A percentile compares a stretch with the other conserved stretches of the same genome.
phyloP scores from a whole-genome alignment of 2,113 vertebrate species.

The Trogon surrucura region DNA sequence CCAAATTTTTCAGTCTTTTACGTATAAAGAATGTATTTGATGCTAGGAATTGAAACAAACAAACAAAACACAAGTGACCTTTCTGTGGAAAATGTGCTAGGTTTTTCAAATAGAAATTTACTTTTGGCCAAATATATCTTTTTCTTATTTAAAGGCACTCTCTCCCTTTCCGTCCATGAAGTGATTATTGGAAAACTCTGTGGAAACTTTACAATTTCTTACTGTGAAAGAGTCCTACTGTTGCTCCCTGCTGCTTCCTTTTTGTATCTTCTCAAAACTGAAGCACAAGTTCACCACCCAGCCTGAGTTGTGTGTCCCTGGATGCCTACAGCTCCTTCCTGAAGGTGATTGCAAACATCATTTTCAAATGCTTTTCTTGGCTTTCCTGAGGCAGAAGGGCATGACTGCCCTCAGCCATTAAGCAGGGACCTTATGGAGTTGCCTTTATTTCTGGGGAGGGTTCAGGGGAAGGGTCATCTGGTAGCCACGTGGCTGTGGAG shows the following conservation, averaged over 20 bases:
- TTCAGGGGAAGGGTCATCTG: neutral
- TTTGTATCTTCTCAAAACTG: neutral
- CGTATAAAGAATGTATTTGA: neutral
- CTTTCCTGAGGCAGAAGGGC: neutral
- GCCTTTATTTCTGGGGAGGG: neutral
- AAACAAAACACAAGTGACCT: neutral
- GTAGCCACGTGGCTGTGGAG: neutral
- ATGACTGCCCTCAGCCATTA: neutral
- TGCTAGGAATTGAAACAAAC: neutral
- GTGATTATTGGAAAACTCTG: neutral
- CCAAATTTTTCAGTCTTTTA: neutral
- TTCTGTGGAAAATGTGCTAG: neutral
- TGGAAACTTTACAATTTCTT: neutral
- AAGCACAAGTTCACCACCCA: neutral
- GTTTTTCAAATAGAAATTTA: neutral
- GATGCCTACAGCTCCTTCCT: neutral
- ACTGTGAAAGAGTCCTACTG: neutral
- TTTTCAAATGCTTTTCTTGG: neutral
- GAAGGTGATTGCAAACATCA: neutral
- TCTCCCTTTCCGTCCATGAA: accelerated
- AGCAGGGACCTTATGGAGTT: neutral
- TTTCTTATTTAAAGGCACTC: neutral
- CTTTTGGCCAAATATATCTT: neutral
- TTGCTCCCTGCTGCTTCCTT: neutral
- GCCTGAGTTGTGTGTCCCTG: accelerated